Conservation (phyloP, 1,140 invertebrate species). For the Hermatobates lingyangjiaoensis region DNA sequence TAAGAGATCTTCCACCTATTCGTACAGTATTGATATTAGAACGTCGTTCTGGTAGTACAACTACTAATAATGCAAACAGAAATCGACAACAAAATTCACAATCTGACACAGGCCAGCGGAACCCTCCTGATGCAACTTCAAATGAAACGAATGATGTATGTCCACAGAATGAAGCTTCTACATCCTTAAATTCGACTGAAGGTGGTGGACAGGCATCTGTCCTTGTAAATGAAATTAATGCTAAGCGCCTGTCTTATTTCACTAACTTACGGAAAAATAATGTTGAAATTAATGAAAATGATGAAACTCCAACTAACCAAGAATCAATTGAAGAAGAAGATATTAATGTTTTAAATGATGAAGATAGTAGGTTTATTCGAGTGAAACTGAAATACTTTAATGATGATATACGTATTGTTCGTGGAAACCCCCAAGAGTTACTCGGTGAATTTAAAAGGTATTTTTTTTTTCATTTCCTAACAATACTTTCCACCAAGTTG, state of each 20-base stretch:
- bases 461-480: conserved; percentile 15
- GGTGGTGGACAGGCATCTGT: background rate
- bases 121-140: background rate
- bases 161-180: too few relatives aligned
- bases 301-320: background rate
- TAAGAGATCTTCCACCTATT: conserved; percentile 26
- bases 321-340: background rate
- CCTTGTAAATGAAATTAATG: background rate
- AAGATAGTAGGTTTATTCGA: conserved; percentile 27
- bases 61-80: conserved; percentile 17
- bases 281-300: too few relatives aligned
- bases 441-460: conserved; percentile 77
- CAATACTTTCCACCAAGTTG: too few relatives aligned
- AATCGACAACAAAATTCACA: background rate
- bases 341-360: background rate
- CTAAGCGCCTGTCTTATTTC: background rate
- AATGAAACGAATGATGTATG: background rate
- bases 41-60: conserved; percentile 16
- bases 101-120: background rate
- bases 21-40: conserved; percentile 31
- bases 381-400: conserved; percentile 73
- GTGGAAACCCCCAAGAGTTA: conserved; percentile 49
- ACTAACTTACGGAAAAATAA: background rate
- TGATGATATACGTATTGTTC: conserved; percentile 62
- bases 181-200: background rate